These are phyloP conservation scores for Polyommatus icarus DNA, from an alignment of 2,888 invertebrate species.

Conservation along the genomic window DNA sequence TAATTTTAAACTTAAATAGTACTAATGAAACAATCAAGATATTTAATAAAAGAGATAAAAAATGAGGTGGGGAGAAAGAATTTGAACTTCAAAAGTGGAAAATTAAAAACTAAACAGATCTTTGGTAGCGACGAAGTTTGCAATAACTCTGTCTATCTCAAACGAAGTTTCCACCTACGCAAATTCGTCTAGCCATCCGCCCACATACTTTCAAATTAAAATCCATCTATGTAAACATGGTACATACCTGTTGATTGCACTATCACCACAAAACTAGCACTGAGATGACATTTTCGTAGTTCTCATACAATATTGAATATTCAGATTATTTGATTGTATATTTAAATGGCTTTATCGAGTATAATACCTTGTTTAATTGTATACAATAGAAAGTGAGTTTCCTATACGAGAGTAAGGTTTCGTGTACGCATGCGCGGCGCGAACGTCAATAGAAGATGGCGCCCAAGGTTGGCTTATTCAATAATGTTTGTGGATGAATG, in stretches of 20 bases:
- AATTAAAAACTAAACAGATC: not conserved
- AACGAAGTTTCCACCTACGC: slow-evolving; percentile 58
- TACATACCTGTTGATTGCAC: slow-evolving; percentile 65
- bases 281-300: not conserved
- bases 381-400: slow-evolving; percentile 31
- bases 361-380: slow-evolving; percentile 31
- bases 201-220: slow-evolving; percentile 48
- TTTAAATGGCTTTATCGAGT: slow-evolving; percentile 5
- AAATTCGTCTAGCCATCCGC: slow-evolving; percentile 67
- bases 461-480: slow-evolving; percentile 19
- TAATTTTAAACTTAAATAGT: not conserved
- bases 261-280: not conserved
- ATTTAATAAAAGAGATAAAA: not conserved
- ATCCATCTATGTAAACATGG: slow-evolving; percentile 17
- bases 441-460: slow-evolving; percentile 30
- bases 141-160: slow-evolving; percentile 43
- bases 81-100: not conserved
- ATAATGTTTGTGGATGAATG: slow-evolving; percentile 24
- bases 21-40: not conserved
- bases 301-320: not conserved
- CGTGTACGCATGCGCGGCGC: slow-evolving; percentile 18
- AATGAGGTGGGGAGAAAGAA: too few species aligned
- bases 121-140: not conserved
- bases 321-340: not conserved
- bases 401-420: not conserved